Evolutionary conservation across 2,797 vertebrate species (phyloP).

Genomic region (Paguma larvata): DNA sequence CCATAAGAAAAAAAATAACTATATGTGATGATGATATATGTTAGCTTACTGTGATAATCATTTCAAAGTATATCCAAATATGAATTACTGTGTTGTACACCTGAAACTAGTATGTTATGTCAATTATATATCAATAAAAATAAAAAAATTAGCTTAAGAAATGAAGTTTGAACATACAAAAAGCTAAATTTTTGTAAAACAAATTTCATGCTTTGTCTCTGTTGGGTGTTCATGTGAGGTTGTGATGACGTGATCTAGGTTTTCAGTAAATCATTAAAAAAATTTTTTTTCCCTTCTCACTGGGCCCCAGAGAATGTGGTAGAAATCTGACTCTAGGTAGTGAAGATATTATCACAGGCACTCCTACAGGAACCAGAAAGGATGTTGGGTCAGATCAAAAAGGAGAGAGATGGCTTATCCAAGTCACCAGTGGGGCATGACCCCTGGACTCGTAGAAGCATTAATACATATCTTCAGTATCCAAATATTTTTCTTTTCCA

Average conservation of each 20-base stretch:
- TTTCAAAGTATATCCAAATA: neutral
- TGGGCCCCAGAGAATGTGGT: neutral
- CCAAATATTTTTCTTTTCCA: neutral
- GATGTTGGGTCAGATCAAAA: neutral
- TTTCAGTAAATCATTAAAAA: neutral
- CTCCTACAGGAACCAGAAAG: neutral
- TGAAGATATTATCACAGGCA: neutral
- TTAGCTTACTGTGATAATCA: neutral
- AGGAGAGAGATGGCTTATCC: neutral
- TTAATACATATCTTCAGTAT: neutral
- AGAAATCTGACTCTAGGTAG: neutral
- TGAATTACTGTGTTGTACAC: neutral
- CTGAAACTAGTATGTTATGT: neutral
- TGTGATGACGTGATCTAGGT: neutral
- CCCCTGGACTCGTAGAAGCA: neutral
- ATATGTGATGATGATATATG: neutral
- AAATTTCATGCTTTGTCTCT: neutral
- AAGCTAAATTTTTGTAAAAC: slow-evolving; percentile 1
- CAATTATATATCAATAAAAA: neutral
- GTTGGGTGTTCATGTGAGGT: neutral
- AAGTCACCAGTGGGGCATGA: neutral
- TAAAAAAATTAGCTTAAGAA: neutral
- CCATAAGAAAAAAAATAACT: neutral
- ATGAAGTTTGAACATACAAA: neutral
- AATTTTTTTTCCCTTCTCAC: neutral